Evolutionary conservation across 2,888 invertebrate species (phyloP), one percentile per base, ranked within the genome.

Genomic region (Epirrhoe tristata): DNA sequence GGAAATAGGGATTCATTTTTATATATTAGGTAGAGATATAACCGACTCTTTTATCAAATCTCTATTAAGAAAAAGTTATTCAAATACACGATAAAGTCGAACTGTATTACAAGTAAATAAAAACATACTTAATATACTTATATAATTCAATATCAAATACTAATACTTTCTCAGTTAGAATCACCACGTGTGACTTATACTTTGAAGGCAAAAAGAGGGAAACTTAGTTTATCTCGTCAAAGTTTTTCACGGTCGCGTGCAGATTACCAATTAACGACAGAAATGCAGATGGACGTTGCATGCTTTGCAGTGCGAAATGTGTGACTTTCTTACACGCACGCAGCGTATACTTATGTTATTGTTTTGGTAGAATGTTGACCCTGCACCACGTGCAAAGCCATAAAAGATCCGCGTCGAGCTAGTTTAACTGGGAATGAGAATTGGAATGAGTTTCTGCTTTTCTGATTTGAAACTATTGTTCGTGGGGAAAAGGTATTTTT

Each of bases 291-390:
- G 67, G 65, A 56, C 65, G 51, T 65, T 10, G 65, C 55, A 51
- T 56, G 59, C 16, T 46, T 31, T 24, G 24, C 57, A 50, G 10
- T 34, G 31, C 43, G 8, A 57, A 7, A 58, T 34, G 48, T 60
- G 63, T 61, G 50, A 64, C 60, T 64, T 61, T 68, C 68, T 46
- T 54, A 57, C 64, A 68, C 60, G 59, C 64, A 68, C 60, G 59
- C 67, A 32, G 51, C 24, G 46, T 39, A 7, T 5, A 14, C 51
- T 7, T 50, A n/a, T 54, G 46, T 48, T 32, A 36, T 58, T 39
- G 59, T 67, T 57, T 36, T 52, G n/a, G 8, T 8, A 55, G 43
- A 32, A 58, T 39, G 6, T 52, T 32, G 36, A 63, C 53, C 55
- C 32, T 57, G 52, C 16, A 24, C n/a, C 31, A 46, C 43, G 34